These are phyloP conservation scores for Galeopsomyia nigrocyanea DNA, from an alignment of 2,888 invertebrate species.

Conservation along the genomic window DNA sequence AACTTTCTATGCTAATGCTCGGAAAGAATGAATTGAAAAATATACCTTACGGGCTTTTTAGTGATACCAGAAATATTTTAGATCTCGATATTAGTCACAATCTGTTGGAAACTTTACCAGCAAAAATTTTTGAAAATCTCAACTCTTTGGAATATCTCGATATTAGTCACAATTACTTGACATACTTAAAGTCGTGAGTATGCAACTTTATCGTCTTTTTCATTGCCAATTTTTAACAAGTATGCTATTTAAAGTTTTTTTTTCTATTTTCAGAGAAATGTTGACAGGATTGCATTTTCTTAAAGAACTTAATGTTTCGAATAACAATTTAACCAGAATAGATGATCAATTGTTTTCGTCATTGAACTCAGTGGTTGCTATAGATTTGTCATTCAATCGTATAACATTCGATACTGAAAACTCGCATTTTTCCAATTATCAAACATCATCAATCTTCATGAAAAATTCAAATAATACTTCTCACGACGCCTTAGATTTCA, in stretches of 20 bases:
- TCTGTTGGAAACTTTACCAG: too few species aligned
- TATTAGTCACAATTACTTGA: conserved; percentile 73
- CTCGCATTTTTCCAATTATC: conserved; percentile 71
- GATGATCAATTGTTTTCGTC: conserved; percentile 70
- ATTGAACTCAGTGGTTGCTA: conserved; percentile 69
- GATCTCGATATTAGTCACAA: too few species aligned
- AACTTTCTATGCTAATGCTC: too few species aligned
- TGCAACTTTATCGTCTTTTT: conserved; percentile 75
- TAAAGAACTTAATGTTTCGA: conserved; percentile 68
- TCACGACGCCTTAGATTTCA: too few species aligned
- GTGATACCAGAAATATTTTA: too few species aligned
- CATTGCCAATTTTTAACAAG: conserved; percentile 69
- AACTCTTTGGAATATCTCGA: conserved; percentile 71
- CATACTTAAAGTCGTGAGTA: conserved; percentile 70
- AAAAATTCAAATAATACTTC: too few species aligned
- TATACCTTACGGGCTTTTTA: too few species aligned
- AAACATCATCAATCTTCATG: conserved; percentile 75
- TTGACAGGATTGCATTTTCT: conserved; percentile 7
- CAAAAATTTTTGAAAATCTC: too few species aligned
- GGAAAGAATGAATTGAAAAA: too few species aligned
- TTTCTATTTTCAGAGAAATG: conserved; percentile 9
- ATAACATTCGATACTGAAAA: conserved; percentile 64
- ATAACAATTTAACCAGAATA: conserved; percentile 69
- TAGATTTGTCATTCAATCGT: conserved; percentile 73
- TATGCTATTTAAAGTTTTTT: conserved; percentile 2